A percentile compares a stretch with the other conserved stretches of the same genome.
phyloP scores from a whole-genome alignment of 2,113 vertebrate species.

The Cnemophilus loriae region DNA sequence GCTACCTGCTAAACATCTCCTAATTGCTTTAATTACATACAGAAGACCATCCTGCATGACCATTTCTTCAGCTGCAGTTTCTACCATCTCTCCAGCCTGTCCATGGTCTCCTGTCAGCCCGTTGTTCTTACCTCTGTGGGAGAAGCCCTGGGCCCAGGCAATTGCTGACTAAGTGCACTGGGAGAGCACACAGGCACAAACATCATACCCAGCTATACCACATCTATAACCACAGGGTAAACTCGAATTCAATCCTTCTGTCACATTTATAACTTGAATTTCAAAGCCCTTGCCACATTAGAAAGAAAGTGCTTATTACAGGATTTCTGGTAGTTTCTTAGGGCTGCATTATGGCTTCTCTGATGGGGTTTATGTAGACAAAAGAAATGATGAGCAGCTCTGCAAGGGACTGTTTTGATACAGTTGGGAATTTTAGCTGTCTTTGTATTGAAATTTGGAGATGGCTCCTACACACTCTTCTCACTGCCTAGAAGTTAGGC shows the following conservation, averaged over 20 bases:
- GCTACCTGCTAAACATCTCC: neutral
- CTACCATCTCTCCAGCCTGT: neutral
- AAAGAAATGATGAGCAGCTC: neutral
- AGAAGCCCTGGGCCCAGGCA: neutral
- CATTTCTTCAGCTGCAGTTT: neutral
- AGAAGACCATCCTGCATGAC: rapidly evolving
- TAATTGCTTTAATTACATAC: neutral
- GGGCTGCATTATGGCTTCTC: neutral
- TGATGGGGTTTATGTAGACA: neutral
- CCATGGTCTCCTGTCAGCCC: neutral
- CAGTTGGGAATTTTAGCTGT: neutral
- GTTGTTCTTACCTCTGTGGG: neutral
- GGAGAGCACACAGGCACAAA: neutral
- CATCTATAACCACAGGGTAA: neutral
- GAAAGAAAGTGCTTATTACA: neutral
- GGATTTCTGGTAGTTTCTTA: neutral
- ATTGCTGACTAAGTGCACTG: neutral
- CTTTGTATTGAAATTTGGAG: conserved; percentile 17
- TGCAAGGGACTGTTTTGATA: conserved; percentile 25
- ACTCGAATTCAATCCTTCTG: neutral
- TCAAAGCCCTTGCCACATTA: neutral
- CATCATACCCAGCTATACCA: neutral
- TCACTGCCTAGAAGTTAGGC: neutral
- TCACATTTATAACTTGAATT: neutral
- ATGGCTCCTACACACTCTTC: conserved; percentile 4